Evolutionary conservation across 2,888 invertebrate genomes (phyloP), one percentile per base, ranked within the genome.

Genomic region (Eristalis pertinax): DNA sequence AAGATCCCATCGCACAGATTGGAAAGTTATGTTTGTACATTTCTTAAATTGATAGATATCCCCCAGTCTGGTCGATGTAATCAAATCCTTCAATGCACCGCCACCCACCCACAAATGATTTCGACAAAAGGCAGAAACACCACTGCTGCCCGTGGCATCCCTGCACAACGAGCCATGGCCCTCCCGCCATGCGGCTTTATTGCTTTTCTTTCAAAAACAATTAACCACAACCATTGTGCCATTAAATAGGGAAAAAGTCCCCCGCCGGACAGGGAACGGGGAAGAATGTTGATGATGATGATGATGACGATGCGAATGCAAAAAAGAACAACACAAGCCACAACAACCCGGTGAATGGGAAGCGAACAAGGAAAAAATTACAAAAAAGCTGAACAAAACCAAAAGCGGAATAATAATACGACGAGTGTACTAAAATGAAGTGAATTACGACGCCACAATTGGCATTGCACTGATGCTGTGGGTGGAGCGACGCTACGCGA

Each of bases 191-290:
- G 75, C 26, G 26, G 63, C 60, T 79, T 87, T 80, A 87, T 84
- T 87, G 84, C 72, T 73, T 73, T 87, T 84, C 87, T 84, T 87
- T 87, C 75, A 73, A 84, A 87, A 83, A 87, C 87, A 87, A 83
- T 87, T 87, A 83, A 87, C 87, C 87, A 79, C 84, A 84, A 76
- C 83, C 79, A 79, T 84, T 87, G 83, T 84, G 79, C 72, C 50
- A 72, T 76, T 79, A 83, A 79, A 82, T n/a, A 70, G 50, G 24
- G 43, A 63, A 32, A 29, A 68, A 64, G 10, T 29, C 76, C 43
- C 4, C 70, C 38, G 32, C 58, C 13, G 4, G n/a, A 8, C 56
- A 56, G 35, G 67, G 62, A 50, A 50, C 35, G 69, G 56, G 35
- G 35, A 64, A 50, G 63, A 8, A 32, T 10, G 19, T 29, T 13